Evolutionary conservation across 2,888 invertebrate genomes (phyloP).

Genomic region (Microctonus brassicae): DNA sequence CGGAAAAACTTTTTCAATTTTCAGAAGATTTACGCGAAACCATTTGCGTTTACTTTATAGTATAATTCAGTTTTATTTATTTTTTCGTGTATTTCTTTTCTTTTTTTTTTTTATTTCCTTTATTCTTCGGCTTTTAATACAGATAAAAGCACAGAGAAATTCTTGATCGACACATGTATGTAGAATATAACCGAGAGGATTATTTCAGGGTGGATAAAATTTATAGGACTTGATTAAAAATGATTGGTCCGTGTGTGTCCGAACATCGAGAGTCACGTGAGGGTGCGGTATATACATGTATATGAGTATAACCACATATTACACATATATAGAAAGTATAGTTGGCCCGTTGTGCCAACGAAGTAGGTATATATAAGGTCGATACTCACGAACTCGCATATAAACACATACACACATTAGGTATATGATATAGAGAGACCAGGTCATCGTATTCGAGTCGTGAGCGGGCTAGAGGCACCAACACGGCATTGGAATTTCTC

Average conservation of each 20-base stretch:
- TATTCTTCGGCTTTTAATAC: neutral
- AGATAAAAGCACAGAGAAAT: neutral
- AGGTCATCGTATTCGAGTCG: slow-evolving; percentile 48
- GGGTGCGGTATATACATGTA: slow-evolving; percentile 19
- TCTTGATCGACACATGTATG: neutral
- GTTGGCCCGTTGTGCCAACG: slow-evolving; percentile 18
- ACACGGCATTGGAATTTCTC: slow-evolving; percentile 60
- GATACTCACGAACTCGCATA: slow-evolving; percentile 55
- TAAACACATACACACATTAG: slow-evolving; percentile 37
- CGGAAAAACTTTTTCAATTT: neutral
- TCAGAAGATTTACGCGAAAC: neutral
- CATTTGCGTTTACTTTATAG: neutral
- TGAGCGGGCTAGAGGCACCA: slow-evolving; percentile 55
- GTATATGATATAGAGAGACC: slow-evolving; percentile 29
- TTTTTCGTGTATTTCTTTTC: neutral
- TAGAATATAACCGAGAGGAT: neutral
- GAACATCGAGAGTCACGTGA: slow-evolving; percentile 36
- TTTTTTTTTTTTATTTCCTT: no score
- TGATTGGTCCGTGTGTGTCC: slow-evolving; percentile 38
- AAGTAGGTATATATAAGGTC: slow-evolving; percentile 48
- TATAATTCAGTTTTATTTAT: neutral
- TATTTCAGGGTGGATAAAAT: slow-evolving; percentile 14
- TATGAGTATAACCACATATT: slow-evolving; percentile 6
- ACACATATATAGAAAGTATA: slow-evolving; percentile 13
- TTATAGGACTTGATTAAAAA: slow-evolving; percentile 40